Evolutionary conservation across 1,140 invertebrate species (phyloP).

Genomic region (Solenopsis invicta): DNA sequence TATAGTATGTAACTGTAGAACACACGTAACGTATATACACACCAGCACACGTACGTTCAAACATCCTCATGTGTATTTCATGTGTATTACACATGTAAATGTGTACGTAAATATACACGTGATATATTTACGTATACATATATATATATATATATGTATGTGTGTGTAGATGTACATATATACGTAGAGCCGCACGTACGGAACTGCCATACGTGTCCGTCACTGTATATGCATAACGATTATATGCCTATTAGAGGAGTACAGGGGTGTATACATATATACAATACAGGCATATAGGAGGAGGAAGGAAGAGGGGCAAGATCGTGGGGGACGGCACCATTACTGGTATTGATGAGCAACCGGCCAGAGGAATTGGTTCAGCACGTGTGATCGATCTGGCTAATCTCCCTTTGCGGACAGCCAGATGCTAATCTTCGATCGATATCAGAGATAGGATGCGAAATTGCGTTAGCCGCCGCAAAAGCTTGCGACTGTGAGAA

Average conservation of each 20-base stretch:
- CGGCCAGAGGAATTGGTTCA: conserved; percentile 84
- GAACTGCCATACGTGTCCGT: background rate
- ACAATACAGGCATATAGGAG: conserved; percentile 63
- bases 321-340: conserved; percentile 70
- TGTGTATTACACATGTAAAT: background rate
- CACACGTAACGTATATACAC: conserved; percentile 1
- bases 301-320: conserved; percentile 68
- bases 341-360: conserved; percentile 84
- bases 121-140: conserved; percentile 48
- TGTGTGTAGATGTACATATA: background rate
- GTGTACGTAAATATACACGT: background rate
- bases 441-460: conserved; percentile 70
- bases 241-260: conserved; percentile 86
- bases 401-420: conserved; percentile 81
- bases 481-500: conserved; percentile 60
- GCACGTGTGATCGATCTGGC: conserved; percentile 83
- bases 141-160: conserved; percentile 2
- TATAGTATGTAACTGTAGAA: background rate
- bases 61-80: background rate
- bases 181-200: conserved; percentile 36
- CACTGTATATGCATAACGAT: conserved; percentile 85
- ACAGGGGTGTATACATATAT: conserved; percentile 75
- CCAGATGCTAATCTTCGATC: conserved; percentile 83
- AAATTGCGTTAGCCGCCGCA: conserved; percentile 66
- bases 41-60: background rate